phyloP scores from a whole-genome alignment of 2,888 invertebrate genomes.

The Nomada ruficornis region DNA sequence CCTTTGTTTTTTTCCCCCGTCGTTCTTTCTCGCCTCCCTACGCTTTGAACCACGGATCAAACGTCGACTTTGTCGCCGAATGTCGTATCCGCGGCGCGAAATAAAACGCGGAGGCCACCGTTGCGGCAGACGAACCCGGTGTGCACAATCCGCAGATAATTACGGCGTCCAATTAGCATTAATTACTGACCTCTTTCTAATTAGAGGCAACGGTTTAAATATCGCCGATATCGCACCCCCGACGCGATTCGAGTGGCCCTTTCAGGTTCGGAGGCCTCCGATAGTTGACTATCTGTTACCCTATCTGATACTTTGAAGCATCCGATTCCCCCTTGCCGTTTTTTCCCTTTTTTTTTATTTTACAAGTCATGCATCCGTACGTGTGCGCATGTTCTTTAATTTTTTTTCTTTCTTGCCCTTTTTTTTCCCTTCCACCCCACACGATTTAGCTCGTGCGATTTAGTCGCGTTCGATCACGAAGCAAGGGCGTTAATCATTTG shows the following conservation, averaged over 20 bases:
- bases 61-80: slow-evolving; percentile 52
- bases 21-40: slow-evolving; percentile 2
- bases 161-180: slow-evolving; percentile 77
- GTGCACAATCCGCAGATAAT: slow-evolving; percentile 69
- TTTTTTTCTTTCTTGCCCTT: background rate
- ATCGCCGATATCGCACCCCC: slow-evolving; percentile 65
- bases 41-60: slow-evolving; percentile 51
- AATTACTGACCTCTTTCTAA: slow-evolving; percentile 75
- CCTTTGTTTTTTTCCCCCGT: background rate
- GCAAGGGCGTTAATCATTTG: slow-evolving; percentile 56
- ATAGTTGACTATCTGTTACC: slow-evolving; percentile 46
- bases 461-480: slow-evolving; percentile 46
- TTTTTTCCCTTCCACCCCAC: background rate
- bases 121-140: slow-evolving; percentile 57
- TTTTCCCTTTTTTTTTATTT: background rate
- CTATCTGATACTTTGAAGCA: slow-evolving; percentile 46
- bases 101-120: slow-evolving; percentile 52
- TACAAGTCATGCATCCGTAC: background rate
- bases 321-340: slow-evolving; percentile 23
- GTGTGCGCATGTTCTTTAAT: background rate
- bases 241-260: slow-evolving; percentile 54
- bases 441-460: slow-evolving; percentile 46
- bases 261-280: slow-evolving; percentile 32
- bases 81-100: slow-evolving; percentile 31
- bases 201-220: slow-evolving; percentile 71